Conservation (phyloP, 2,113 vertebrate genomes). For the Apaloderma vittatum region DNA sequence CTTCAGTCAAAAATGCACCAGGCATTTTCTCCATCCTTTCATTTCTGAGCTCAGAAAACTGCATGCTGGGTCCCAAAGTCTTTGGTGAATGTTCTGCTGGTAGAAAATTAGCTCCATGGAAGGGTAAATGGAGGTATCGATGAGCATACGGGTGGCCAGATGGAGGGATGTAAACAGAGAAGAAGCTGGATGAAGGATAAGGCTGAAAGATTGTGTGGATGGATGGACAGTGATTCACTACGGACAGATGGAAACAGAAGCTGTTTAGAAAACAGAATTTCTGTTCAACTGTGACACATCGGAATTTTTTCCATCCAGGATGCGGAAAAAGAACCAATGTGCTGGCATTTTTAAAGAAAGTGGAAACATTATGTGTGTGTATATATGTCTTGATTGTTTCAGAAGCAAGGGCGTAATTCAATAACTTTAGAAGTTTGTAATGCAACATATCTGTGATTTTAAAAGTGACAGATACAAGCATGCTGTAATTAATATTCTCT, state of each 20-base stretch:
- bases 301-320: slow-evolving; percentile 27
- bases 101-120: slow-evolving; percentile 32
- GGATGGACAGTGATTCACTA: slow-evolving; percentile 62
- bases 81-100: slow-evolving; percentile 12
- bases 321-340: not conserved
- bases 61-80: not conserved
- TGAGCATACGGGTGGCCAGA: slow-evolving; percentile 60
- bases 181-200: slow-evolving; percentile 60
- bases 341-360: not conserved
- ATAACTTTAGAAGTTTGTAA: not conserved
- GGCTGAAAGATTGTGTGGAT: slow-evolving; percentile 49
- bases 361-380: not conserved
- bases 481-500: not conserved
- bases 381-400: not conserved
- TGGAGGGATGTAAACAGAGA: slow-evolving; percentile 42
- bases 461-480: not conserved
- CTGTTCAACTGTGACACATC: not conserved
- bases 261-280: slow-evolving; percentile 61
- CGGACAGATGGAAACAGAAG: slow-evolving; percentile 65
- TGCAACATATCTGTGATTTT: not conserved
- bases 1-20: not conserved
- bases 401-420: not conserved
- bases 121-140: slow-evolving; percentile 55
- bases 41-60: not conserved
- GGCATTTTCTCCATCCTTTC: not conserved